Conservation (phyloP, 2,113 vertebrate species). For the Dascyllus trimaculatus region DNA sequence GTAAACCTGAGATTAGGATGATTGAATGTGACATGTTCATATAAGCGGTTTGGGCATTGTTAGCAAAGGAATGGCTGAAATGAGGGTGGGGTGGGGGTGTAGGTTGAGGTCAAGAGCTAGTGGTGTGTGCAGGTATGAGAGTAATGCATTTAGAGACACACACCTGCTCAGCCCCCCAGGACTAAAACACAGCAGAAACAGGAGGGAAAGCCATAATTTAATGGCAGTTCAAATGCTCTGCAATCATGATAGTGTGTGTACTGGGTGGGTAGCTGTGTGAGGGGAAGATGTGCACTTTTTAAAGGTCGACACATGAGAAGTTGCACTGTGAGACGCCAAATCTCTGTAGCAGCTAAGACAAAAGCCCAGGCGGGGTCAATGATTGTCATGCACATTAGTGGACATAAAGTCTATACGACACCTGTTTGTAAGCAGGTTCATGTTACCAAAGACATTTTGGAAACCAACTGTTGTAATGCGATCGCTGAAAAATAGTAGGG, state of each 20-base stretch:
- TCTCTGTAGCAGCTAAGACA: conserved; percentile 62
- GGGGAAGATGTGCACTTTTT: conserved; percentile 14
- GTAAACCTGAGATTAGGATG: conserved; percentile 49
- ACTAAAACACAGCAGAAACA: conserved; percentile 36
- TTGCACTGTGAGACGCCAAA: conserved; percentile 41
- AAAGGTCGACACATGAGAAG: conserved; percentile 51
- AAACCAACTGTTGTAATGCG: conserved; percentile 61
- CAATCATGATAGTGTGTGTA: conserved; percentile 22
- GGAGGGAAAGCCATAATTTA: conserved; percentile 43
- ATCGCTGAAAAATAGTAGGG: conserved; percentile 59
- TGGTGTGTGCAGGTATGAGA: conserved; percentile 76
- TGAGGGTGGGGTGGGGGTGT: conserved; percentile 9
- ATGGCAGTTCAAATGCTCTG: conserved; percentile 36
- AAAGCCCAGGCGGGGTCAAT: conserved; percentile 68
- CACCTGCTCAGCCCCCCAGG: conserved; percentile 80
- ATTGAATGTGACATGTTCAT: conserved; percentile 71
- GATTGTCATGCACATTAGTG: conserved; percentile 61
- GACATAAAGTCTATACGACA: conserved; percentile 56
- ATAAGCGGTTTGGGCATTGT: conserved; percentile 65
- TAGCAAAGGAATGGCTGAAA: conserved; percentile 52
- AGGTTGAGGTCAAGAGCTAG: conserved; percentile 48
- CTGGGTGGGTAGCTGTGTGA: conserved; percentile 2
- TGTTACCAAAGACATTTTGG: conserved; percentile 63
- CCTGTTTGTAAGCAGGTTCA: conserved; percentile 66
- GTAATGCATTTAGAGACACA: conserved; percentile 72